Evolutionary conservation across 1,140 invertebrate species (phyloP).

Genomic region (Drosophila triauraria): DNA sequence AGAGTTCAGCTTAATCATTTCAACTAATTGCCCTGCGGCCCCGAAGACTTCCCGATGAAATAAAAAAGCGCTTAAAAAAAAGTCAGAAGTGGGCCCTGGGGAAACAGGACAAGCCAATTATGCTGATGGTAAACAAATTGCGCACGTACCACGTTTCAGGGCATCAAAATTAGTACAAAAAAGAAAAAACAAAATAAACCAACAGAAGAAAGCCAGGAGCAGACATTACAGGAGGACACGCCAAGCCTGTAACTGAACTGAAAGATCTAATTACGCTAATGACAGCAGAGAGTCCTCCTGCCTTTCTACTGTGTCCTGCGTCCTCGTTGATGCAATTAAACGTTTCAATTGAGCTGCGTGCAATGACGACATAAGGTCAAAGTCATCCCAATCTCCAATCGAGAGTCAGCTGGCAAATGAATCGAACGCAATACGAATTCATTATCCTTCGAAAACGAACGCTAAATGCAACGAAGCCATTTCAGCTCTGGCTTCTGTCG

Average conservation of each 20-base stretch:
- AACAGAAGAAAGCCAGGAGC: slow-evolving; percentile 52
- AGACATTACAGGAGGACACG: slow-evolving; percentile 61
- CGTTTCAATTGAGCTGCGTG: slow-evolving; percentile 82
- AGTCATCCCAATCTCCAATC: slow-evolving; percentile 28
- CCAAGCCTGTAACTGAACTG: slow-evolving; percentile 44
- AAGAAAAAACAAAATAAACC: slow-evolving; percentile 27
- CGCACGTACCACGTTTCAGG: slow-evolving; percentile 79
- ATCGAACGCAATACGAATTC: slow-evolving; percentile 71
- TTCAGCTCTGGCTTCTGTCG: slow-evolving; percentile 61
- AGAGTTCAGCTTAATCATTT: slow-evolving; percentile 81
- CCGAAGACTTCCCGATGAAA: slow-evolving; percentile 58
- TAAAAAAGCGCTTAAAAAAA: slow-evolving; percentile 81
- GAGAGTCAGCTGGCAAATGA: slow-evolving; percentile 81
- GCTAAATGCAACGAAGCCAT: slow-evolving; percentile 63
- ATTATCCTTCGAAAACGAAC: slow-evolving; percentile 60
- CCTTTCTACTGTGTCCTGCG: slow-evolving; percentile 4
- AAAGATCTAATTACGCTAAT: slow-evolving; percentile 85
- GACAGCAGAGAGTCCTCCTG: slow-evolving; percentile 31
- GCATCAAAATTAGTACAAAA: slow-evolving; percentile 73
- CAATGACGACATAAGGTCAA: slow-evolving; percentile 82
- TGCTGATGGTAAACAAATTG: slow-evolving; percentile 85
- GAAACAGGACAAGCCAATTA: slow-evolving; percentile 75
- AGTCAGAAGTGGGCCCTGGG: slow-evolving; percentile 69
- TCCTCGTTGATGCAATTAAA: slow-evolving; percentile 73
- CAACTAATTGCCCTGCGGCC: slow-evolving; percentile 74